These are phyloP conservation scores for Drosophila neotestacea DNA, from an alignment of 2,888 invertebrate genomes.

Conservation along the genomic window DNA sequence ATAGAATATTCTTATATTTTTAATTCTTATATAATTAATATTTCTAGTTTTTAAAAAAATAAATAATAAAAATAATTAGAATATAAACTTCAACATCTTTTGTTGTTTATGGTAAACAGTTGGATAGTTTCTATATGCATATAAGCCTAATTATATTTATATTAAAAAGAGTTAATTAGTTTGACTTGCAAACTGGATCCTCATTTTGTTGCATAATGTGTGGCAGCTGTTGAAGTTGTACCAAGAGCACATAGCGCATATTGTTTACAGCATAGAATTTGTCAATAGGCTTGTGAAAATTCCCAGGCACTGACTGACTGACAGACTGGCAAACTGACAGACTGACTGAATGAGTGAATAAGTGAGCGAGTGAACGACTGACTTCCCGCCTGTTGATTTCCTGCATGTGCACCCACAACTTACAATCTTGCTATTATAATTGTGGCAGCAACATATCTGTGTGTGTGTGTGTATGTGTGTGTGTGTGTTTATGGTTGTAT, in stretches of 20 bases:
- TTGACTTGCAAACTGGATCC: slow-evolving; percentile 8
- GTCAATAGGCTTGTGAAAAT: slow-evolving; percentile 59
- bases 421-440: slow-evolving; percentile 22
- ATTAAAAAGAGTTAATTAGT: slow-evolving; percentile 14
- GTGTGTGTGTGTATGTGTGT: slow-evolving; percentile 1
- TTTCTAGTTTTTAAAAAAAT: no score
- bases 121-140: not conserved
- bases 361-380: slow-evolving; percentile 9
- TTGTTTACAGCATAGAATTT: slow-evolving; percentile 54
- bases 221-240: slow-evolving; percentile 13
- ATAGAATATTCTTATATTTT: no score
- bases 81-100: not conserved
- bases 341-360: slow-evolving; percentile 16
- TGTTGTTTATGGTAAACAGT: not conserved
- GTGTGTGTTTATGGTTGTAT: slow-evolving; percentile 10
- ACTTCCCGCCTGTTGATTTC: slow-evolving; percentile 30
- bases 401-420: slow-evolving; percentile 31
- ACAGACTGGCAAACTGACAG: slow-evolving; percentile 20
- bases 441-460: slow-evolving; percentile 11
- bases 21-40: no score
- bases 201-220: slow-evolving; percentile 35
- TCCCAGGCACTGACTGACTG: slow-evolving; percentile 57
- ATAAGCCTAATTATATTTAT: slow-evolving; percentile 2
- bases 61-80: no score
- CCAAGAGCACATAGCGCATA: slow-evolving; percentile 19